A percentile compares a stretch with the other conserved stretches of the same genome.
Conservation (phyloP, 2,113 vertebrate genomes). For the Neogobius melanostomus region DNA sequence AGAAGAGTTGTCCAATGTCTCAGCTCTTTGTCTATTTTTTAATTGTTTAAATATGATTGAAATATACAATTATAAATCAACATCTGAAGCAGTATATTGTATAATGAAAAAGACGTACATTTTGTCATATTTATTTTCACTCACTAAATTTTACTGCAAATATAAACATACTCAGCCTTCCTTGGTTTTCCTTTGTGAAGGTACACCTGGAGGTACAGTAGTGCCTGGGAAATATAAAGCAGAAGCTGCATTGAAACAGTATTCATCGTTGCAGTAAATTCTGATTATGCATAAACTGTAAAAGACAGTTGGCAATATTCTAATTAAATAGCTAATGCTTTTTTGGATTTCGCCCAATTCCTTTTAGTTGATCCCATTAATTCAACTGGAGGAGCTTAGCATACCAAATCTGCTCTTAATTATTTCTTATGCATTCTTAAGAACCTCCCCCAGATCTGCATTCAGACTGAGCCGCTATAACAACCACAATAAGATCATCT, state of each 20-base stretch:
- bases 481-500: constrained; percentile 58
- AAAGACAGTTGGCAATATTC: constrained; percentile 33
- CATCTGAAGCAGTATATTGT: too few relatives aligned
- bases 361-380: constrained; percentile 60
- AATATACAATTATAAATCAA: too few relatives aligned
- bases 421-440: constrained; percentile 63
- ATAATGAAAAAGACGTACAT: too few relatives aligned
- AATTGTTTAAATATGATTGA: too few relatives aligned
- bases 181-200: too few relatives aligned
- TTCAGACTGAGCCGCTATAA: constrained; percentile 55
- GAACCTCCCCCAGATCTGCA: constrained; percentile 63
- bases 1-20: too few relatives aligned
- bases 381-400: constrained; percentile 58
- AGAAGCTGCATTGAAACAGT: background rate
- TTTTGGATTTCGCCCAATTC: constrained; percentile 49
- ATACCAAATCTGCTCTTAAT: constrained; percentile 74
- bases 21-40: too few relatives aligned
- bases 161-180: too few relatives aligned
- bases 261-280: background rate
- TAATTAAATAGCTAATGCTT: constrained; percentile 46
- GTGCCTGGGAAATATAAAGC: background rate
- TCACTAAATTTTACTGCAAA: too few relatives aligned
- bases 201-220: background rate
- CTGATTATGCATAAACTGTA: constrained; percentile 24
- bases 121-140: too few relatives aligned